These are phyloP conservation scores for Candoia aspera DNA, from an alignment of 2,113 vertebrate genomes.

Conservation along the genomic window DNA sequence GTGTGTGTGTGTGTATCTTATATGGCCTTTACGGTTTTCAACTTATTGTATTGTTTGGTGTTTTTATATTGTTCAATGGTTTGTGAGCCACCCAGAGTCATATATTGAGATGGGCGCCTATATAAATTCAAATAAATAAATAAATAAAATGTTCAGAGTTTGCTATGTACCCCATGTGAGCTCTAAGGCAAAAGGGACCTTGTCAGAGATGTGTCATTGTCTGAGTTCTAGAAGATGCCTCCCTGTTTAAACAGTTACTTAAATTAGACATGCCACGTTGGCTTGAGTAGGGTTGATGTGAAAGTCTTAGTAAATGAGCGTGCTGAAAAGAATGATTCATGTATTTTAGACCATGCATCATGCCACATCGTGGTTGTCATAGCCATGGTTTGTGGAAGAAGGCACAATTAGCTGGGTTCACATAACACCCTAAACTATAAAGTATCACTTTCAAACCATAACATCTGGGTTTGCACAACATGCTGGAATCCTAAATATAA, in stretches of 20 bases:
- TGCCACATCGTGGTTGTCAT: neutral
- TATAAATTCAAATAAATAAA: neutral
- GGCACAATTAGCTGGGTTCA: neutral
- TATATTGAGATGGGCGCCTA: neutral
- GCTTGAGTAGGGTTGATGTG: neutral
- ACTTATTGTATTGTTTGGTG: neutral
- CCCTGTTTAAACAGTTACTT: neutral
- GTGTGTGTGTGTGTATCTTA: too few species aligned
- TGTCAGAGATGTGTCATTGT: neutral
- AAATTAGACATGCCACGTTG: neutral
- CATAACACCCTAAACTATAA: neutral
- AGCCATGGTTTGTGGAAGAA: neutral
- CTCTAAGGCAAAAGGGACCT: neutral
- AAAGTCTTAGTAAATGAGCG: neutral
- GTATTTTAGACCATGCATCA: neutral
- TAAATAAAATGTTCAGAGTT: neutral
- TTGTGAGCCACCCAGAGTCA: neutral
- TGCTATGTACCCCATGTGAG: neutral
- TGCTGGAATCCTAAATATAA: too few species aligned
- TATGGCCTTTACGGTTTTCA: neutral
- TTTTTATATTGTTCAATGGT: neutral
- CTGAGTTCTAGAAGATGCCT: neutral
- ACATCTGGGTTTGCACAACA: too few species aligned
- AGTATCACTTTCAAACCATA: neutral
- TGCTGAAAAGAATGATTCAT: neutral